Percentiles rank a stretch among this genome's conserved stretches.
Evolutionary conservation across 2,888 invertebrate species (phyloP).

Genomic region (Reticulitermes lucifugus): DNA sequence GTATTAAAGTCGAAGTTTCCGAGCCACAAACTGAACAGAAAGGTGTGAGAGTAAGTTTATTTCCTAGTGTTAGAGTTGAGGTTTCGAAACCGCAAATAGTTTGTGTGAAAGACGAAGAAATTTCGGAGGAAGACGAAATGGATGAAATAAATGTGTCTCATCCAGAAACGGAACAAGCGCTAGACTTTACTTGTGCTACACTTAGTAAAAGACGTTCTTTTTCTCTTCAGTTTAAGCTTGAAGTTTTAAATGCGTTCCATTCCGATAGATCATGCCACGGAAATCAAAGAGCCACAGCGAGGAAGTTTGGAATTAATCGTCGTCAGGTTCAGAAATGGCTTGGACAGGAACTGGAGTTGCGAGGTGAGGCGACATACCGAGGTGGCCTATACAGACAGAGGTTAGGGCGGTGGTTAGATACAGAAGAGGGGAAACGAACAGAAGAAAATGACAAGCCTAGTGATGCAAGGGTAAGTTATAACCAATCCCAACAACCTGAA

Average conservation of each 20-base stretch:
- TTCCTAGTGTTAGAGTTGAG: constrained; percentile 47
- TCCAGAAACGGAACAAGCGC: constrained; percentile 55
- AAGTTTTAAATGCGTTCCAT: constrained; percentile 66
- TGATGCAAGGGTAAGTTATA: not conserved
- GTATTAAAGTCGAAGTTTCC: constrained; percentile 21
- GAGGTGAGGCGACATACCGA: constrained; percentile 58
- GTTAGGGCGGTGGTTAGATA: constrained; percentile 58
- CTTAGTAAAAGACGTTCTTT: constrained; percentile 63
- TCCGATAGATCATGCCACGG: constrained; percentile 63
- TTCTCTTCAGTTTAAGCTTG: constrained; percentile 64
- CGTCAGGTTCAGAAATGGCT: constrained; percentile 68
- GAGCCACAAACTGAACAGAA: constrained; percentile 31
- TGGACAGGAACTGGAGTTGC: constrained; percentile 62
- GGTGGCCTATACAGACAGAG: constrained; percentile 62
- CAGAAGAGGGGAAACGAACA: constrained; percentile 47
- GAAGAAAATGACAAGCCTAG: not conserved
- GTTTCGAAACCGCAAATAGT: not conserved
- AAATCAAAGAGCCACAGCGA: constrained; percentile 66
- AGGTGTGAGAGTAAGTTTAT: constrained; percentile 43
- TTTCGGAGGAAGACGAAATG: constrained; percentile 54
- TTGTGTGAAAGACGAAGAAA: constrained; percentile 53
- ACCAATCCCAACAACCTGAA: not conserved
- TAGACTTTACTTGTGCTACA: constrained; percentile 58
- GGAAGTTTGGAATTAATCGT: constrained; percentile 66
- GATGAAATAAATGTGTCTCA: not conserved